phyloP scores from a whole-genome alignment of 2,797 vertebrate genomes.

The Gila robusta region DNA sequence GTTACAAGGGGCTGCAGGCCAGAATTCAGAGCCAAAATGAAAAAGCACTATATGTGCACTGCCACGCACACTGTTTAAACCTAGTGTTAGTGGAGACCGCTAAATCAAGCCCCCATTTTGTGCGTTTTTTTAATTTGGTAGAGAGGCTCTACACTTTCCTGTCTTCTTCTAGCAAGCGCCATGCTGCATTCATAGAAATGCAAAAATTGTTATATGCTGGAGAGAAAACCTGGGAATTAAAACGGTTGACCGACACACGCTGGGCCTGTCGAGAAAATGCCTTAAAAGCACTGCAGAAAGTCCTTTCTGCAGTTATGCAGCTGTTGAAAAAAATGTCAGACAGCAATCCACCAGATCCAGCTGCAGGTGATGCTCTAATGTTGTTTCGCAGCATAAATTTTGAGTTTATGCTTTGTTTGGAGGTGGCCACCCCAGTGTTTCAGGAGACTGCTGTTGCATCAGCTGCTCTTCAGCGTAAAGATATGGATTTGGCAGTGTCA shows the following conservation, averaged over 20 bases:
- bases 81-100: not conserved
- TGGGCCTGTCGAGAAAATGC: not conserved
- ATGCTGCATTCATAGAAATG: constrained; percentile 9
- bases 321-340: not conserved
- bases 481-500: too few relatives aligned
- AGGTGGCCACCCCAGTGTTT: too few relatives aligned
- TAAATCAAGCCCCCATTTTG: not conserved
- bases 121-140: not conserved
- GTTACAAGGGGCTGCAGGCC: not conserved
- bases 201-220: not conserved
- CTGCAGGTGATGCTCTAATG: too few relatives aligned
- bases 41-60: not conserved
- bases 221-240: not conserved
- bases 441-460: too few relatives aligned
- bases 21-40: constrained; percentile 3
- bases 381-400: too few relatives aligned
- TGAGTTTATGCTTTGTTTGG: too few relatives aligned
- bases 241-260: not conserved
- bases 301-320: not conserved
- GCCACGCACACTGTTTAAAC: not conserved
- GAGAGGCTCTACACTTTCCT: not conserved
- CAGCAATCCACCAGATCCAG: too few relatives aligned
- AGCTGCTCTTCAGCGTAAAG: too few relatives aligned
- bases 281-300: not conserved
- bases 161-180: not conserved